Base-by-base conservation (phyloP, 1,140 invertebrate species). In the Heliconius hermathena region DNA sequence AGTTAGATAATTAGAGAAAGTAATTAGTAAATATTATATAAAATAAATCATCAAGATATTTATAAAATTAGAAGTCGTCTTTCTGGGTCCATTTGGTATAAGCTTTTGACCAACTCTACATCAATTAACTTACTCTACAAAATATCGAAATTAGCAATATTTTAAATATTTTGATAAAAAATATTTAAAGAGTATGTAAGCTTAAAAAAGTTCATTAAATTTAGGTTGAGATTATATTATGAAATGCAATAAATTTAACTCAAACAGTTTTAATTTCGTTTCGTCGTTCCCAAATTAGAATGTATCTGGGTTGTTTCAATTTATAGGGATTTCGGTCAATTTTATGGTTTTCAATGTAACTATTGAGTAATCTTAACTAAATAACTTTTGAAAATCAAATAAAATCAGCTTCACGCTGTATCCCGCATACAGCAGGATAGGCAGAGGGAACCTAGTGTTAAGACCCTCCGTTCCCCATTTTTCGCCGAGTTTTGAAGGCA, bases 261-360 rank as follows among this genome's bases (percentile, higher is more conserved):
- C 38, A n/a, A 66, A 26, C 72, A 66, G 60, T 49, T 79, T 76
- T 71, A 74, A 70, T 78, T 70, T 33, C 26, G 57, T 73, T 79
- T 74, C 77, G 57, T 74, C 66, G 57, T 41, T 74, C 77, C 77
- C 18, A 46, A 82, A 75, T 82, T 82, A 82, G 81, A 82, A 54
- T 71, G 72, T 73, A 82, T 82, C 81, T 82, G 81, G 81, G 81
- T 82, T 82, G 71, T 76, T 70, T 78, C 29, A 79, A 77, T 72
- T 82, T 77, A 70, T 75, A 79, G 78, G 74, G 81, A 80, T 77
- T 77, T 79, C 66, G 71, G 33, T 76, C 41, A 13, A 76, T 70
- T 66, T 66, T 26, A 66, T 26, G 60, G 60, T 66, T 26, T 66
- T n/a, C 60, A 70, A 66, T 60, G 20, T 20, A 57, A 74, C 3